Evolutionary conservation across 2,888 invertebrate species (phyloP), one percentile per base, ranked within the genome.

Genomic region (Mesorhabditis spiculigera): DNA sequence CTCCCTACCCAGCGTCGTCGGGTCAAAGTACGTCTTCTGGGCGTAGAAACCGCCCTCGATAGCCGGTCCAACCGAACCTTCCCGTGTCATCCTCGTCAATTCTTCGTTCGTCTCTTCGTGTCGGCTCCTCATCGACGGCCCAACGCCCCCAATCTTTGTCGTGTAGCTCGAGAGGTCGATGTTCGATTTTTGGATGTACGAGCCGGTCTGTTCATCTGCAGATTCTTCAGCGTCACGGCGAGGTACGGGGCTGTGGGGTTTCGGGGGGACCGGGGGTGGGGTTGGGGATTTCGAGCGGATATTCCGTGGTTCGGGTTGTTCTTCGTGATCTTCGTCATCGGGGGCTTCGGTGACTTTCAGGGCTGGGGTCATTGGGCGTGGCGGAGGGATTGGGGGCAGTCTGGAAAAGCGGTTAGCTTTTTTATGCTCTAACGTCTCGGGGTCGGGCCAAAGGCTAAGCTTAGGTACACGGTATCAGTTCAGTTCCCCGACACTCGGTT

Each of bases 1-100:
- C 63, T 75, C 78, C 69, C 75, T 73, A 13, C 58, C 58, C 58
- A 13, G 10, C 10, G 10, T n/a, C 58, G n/a, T n/a, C n/a, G 10
- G 10, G n/a, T 50, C 58, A 13, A 10, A 10, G n/a, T 50, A 50
- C n/a, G 58, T 50, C 58, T n/a, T 10, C n/a, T 50, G 58, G 8
- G 58, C 8, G n/a, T 50, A 50, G 58, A 50, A 50, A 13, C 58
- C 58, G 58, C 58, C 58, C 58, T 50, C 58, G n/a, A 50, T 50
- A 2, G 58, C 58, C 58, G 58, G 58, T 50, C 58, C 58, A 50
- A 50, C n/a, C 1, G 58, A 50, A 13, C 58, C 58, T 50, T 50
- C 58, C n/a, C 58, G 8, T n/a, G 58, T 50, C n/a, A n/a, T 50
- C n/a, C 58, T 10, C 8, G 28, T 28, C 28, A 28, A 28, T 28